Conservation (phyloP, 1,140 invertebrate genomes). For the Euwallacea fornicatus region DNA sequence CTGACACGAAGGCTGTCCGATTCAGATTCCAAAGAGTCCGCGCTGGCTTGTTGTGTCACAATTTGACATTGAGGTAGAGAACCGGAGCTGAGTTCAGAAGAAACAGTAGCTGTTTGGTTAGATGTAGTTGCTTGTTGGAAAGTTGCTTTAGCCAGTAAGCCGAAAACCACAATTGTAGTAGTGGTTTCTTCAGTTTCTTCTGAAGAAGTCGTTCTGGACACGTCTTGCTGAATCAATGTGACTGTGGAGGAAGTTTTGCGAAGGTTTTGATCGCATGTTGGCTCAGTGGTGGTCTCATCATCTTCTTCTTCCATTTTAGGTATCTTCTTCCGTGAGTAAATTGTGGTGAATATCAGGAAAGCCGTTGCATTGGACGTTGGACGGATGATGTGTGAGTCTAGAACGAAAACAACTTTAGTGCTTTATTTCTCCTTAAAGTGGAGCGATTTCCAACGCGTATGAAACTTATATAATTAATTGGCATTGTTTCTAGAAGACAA, state of each 20-base stretch:
- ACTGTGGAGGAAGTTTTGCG: slow-evolving; percentile 50
- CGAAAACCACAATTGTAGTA: background rate
- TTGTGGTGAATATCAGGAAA: slow-evolving; percentile 30
- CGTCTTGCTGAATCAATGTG: slow-evolving; percentile 48
- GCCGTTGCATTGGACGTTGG: slow-evolving; percentile 6
- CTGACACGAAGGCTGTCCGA: slow-evolving; percentile 46
- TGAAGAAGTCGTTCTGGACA: slow-evolving; percentile 42
- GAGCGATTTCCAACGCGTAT: background rate
- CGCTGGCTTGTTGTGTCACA: slow-evolving; percentile 55
- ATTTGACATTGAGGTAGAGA: slow-evolving; percentile 53
- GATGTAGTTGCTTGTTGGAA: slow-evolving; percentile 26
- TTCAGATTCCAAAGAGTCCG: slow-evolving; percentile 53
- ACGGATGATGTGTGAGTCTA: background rate
- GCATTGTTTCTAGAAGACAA: background rate
- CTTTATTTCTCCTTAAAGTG: background rate
- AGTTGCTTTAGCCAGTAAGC: background rate
- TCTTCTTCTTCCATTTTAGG: slow-evolving; percentile 62
- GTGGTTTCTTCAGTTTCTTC: background rate
- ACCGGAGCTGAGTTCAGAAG: slow-evolving; percentile 16
- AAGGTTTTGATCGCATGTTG: slow-evolving; percentile 14
- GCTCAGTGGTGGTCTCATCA: slow-evolving; percentile 50
- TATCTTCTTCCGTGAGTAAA: slow-evolving; percentile 13
- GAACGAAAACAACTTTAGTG: background rate
- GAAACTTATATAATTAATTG: background rate
- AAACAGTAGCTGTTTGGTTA: slow-evolving; percentile 21